Percentiles rank a stretch among this genome's conserved stretches.
phyloP scores from a whole-genome alignment of 2,113 vertebrate species.

The Formicarius rufipectus region DNA sequence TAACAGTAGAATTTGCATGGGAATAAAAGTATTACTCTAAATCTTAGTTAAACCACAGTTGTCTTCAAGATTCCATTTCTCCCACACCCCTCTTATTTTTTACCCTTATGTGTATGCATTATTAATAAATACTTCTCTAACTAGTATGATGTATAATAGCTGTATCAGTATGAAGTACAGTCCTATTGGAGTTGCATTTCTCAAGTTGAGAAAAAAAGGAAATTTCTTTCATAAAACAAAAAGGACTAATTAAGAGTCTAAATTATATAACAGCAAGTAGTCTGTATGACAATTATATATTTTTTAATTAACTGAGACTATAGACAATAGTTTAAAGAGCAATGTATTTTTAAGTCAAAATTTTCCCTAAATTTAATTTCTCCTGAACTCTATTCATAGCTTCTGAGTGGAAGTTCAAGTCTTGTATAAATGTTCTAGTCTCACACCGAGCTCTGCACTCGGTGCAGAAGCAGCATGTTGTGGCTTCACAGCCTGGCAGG shows the following conservation, averaged over 20 bases:
- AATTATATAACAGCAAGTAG: neutral
- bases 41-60: slow-evolving; percentile 50
- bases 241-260: neutral
- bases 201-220: neutral
- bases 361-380: neutral
- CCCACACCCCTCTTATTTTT: neutral
- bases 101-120: slow-evolving; percentile 27
- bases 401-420: neutral
- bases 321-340: neutral
- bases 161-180: neutral
- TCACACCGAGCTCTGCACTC: fast-evolving
- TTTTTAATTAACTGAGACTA: neutral
- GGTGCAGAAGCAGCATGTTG: neutral
- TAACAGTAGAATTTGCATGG: slow-evolving; percentile 44
- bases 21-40: slow-evolving; percentile 10
- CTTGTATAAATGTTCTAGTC: neutral
- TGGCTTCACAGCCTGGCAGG: neutral
- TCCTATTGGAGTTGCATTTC: neutral
- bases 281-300: neutral
- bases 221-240: neutral
- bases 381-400: neutral
- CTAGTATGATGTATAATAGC: neutral
- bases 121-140: slow-evolving; percentile 24
- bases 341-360: neutral
- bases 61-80: slow-evolving; percentile 21